phyloP scores from a whole-genome alignment of 2,113 vertebrate genomes.

The Miniopterus natalensis region DNA sequence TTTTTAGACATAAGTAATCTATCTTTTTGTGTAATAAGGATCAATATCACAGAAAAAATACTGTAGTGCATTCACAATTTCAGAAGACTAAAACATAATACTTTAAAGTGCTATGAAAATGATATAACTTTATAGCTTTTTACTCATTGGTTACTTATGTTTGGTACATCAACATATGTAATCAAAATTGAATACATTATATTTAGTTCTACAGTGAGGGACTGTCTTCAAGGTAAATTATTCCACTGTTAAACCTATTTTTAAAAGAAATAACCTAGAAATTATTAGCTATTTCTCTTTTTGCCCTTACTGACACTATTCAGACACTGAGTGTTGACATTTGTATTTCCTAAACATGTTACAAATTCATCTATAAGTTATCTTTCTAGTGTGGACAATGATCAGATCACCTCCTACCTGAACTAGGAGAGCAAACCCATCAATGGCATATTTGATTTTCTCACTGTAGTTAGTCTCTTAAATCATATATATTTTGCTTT shows the following conservation, averaged over 20 bases:
- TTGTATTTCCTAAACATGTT: not conserved
- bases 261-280: not conserved
- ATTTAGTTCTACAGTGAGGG: not conserved
- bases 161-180: not conserved
- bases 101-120: constrained; percentile 8
- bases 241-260: not conserved
- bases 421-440: not conserved
- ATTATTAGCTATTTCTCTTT: not conserved
- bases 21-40: not conserved
- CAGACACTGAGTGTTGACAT: not conserved
- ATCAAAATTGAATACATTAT: not conserved
- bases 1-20: not conserved
- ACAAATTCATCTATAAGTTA: not conserved
- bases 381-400: not conserved
- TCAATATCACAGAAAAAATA: not conserved
- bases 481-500: not conserved
- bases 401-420: not conserved
- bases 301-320: not conserved
- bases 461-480: not conserved
- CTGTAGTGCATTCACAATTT: not conserved
- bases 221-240: not conserved
- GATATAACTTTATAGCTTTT: not conserved
- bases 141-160: not conserved
- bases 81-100: not conserved
- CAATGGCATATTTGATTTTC: not conserved